Conservation (phyloP, 2,888 invertebrate species). For the Macrosiphum euphorbiae region DNA sequence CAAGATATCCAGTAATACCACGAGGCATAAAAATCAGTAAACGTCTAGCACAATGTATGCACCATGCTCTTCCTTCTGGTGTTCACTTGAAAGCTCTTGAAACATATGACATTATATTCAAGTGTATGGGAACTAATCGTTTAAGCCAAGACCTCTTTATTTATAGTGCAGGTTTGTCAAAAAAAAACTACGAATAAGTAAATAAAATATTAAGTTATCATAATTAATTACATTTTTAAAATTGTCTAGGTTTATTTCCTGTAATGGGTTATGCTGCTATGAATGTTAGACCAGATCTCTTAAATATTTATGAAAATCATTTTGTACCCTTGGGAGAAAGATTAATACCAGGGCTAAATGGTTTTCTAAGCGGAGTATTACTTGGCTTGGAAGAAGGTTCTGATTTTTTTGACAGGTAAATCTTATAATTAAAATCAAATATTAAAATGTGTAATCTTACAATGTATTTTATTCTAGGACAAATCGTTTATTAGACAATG, state of each 20-base stretch:
- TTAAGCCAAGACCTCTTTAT: constrained; percentile 87
- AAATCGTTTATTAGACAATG: constrained; percentile 77
- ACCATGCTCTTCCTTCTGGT: constrained; percentile 90
- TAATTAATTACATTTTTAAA: background rate
- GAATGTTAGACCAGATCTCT: constrained; percentile 85
- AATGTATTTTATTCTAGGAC: constrained; percentile 71
- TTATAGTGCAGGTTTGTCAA: constrained; percentile 78
- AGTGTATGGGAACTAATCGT: constrained; percentile 85
- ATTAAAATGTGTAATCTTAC: background rate
- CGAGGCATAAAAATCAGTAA: constrained; percentile 89
- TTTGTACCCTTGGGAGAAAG: constrained; percentile 85
- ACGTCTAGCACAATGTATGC: constrained; percentile 92
- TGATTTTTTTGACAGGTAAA: constrained; percentile 82
- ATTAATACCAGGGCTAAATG: constrained; percentile 85
- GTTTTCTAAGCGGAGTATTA: constrained; percentile 87
- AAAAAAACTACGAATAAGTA: background rate
- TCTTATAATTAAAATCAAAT: constrained; percentile 66
- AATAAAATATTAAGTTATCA: background rate
- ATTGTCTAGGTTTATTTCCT: constrained; percentile 84
- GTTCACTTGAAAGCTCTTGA: constrained; percentile 93
- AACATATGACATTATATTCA: constrained; percentile 91
- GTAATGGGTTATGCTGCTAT: constrained; percentile 89
- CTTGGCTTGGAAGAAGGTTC: constrained; percentile 90
- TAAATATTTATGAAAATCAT: constrained; percentile 88
- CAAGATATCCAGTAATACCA: constrained; percentile 88